Base-by-base conservation (phyloP, 2,797 vertebrate genomes). In the Anomalospiza imberbis region DNA sequence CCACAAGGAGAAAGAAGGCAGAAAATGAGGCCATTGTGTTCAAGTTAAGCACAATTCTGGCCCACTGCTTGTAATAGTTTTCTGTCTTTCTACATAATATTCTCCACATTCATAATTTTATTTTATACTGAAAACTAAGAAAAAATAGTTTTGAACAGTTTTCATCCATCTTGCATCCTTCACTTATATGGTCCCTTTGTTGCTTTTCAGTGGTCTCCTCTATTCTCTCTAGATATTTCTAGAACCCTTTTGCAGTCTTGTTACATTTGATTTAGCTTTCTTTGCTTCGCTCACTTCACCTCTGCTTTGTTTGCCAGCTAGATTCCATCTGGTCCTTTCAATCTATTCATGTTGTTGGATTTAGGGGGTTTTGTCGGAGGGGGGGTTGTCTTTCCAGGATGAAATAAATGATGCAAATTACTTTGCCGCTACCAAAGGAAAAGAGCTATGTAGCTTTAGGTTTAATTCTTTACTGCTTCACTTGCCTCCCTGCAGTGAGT, bases 321-420 rank as follows among this genome's bases (percentile, higher is more conserved):
- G 83, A 88, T 85, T 92, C 66, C 32, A 65, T 78, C 65, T 42
- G 65, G 28, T 61, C 50, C 54, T 90, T 93, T 86, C 75, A 63
- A 10, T 72, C 50, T 88, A 87, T 90, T 94, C 29, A 73, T 28
- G 24, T 50, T 80, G 50, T 36, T 79, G 38, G 61, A 80, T 93
- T 79, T 8, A 38, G 26, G 63, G 48, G 21, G 14, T 10, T 85
- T 65, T 51, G 40, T 47, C n/a, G n/a, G n/a, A n/a, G n/a, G n/a
- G n/a, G 13, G 34, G 12, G 32, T 1, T 75, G 42, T 72, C 51
- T 72, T 47, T 54, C 25, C 40, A 85, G 14, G 19, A 25, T 58
- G 21, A 89, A 87, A 94, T 82, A 89, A 93, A 91, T 94, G 94
- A 95, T 70, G 66, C 61, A 93, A 79, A 95, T 93, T 42, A 86